Base-by-base conservation (phyloP, 1,140 invertebrate genomes). In the Telenomus remus region DNA sequence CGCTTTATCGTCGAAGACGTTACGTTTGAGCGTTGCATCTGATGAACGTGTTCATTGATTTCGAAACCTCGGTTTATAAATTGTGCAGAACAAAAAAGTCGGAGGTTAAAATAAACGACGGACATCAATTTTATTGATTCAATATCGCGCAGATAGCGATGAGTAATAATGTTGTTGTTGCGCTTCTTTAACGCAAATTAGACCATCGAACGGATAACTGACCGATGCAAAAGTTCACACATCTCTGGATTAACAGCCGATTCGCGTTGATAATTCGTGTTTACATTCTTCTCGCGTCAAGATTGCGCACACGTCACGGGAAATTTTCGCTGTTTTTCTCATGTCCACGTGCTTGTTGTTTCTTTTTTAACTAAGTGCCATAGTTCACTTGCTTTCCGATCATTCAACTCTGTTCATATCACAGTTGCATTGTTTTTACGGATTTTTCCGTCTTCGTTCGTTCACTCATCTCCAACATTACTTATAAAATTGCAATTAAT, bases 371-470 rank as follows among this genome's bases (percentile, higher is more conserved):
- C 37, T n/a, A 13, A 69, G 65, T 61, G 69, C 53, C 76, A 74
- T 66, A 78, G 70, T 74, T 74, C 70, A 78, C 44, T 78, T 70
- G 76, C 69, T 60, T 60, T 51, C 59, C 43, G 69, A 78, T 78
- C 76, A 35, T 78, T 78, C 76, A 78, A 78, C 76, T 73, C 68
- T 14, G 37, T 65, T 78, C 75, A 65, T 78, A 78, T 78, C 76
- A 64, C 50, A 10, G 47, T 69, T 71, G 19, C 68, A 13, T 65
- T 72, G 54, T 43, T 63, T 51, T 55, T 34, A 7, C 44, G 50
- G 61, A 64, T 69, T 68, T 74, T 75, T 75, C 57, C 57, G 53
- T 16, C n/a, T 64, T 43, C 13, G 43, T 44, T 44, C 37, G 9
- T 39, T 39, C 37, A 39, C n/a, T 39, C n/a, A 39, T 39, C 19